These are phyloP conservation scores for Volucella zonaria DNA, from an alignment of 2,888 invertebrate genomes.

Conservation along the genomic window DNA sequence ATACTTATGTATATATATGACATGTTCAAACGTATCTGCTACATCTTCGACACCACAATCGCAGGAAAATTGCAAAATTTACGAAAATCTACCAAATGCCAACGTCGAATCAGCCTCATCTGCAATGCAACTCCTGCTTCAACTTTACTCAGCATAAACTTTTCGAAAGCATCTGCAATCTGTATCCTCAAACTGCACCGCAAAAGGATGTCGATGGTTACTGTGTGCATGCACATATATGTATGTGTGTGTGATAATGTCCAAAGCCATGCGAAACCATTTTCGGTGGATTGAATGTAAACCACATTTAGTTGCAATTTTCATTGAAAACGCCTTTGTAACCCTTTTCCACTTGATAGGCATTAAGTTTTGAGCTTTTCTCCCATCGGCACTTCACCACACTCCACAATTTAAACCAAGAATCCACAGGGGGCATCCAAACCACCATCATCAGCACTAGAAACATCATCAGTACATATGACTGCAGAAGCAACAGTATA, in stretches of 20 bases:
- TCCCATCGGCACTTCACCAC: constrained; percentile 4
- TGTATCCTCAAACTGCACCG: constrained; percentile 48
- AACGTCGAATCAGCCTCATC: constrained; percentile 33
- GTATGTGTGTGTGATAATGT: constrained; percentile 21
- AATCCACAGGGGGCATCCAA: constrained; percentile 1
- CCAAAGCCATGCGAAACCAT: constrained; percentile 63
- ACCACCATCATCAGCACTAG: constrained; percentile 22
- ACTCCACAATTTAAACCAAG: neutral
- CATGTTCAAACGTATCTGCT: too few relatives aligned
- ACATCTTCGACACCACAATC: neutral
- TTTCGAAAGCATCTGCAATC: constrained; percentile 34
- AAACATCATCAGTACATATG: constrained; percentile 19
- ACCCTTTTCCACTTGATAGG: neutral
- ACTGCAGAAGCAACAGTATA: constrained; percentile 54
- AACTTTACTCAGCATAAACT: constrained; percentile 38
- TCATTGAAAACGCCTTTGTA: constrained; percentile 47
- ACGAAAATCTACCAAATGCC: constrained; percentile 64
- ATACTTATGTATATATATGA: too few relatives aligned
- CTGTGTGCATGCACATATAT: neutral
- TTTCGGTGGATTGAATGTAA: constrained; percentile 65
- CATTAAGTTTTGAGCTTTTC: too few relatives aligned
- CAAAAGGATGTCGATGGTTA: constrained; percentile 66
- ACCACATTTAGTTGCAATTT: constrained; percentile 74
- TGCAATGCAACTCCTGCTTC: constrained; percentile 3
- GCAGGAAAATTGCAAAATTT: constrained; percentile 52